Percentiles rank a stretch among this genome's conserved stretches.
Evolutionary conservation across 2,113 vertebrate genomes (phyloP).

Genomic region (Apaloderma vittatum): DNA sequence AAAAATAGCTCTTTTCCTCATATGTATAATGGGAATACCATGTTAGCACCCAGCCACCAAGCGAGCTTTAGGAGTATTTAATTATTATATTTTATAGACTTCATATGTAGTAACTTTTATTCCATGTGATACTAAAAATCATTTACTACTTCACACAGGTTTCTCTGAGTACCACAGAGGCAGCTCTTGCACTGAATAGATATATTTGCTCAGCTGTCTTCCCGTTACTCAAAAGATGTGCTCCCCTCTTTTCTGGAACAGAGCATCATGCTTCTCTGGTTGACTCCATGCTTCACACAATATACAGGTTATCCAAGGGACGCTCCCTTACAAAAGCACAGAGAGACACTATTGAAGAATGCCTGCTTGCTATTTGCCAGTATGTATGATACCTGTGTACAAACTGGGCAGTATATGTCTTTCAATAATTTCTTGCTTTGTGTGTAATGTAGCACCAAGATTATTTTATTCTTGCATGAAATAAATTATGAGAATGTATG

Average conservation of each 20-base stretch:
- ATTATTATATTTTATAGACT: not conserved
- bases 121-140: not conserved
- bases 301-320: conserved; percentile 96
- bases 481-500: not conserved
- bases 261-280: conserved; percentile 92
- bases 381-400: conserved; percentile 66
- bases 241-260: conserved; percentile 93
- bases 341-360: conserved; percentile 96
- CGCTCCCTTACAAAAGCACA: conserved; percentile 97
- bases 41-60: not conserved
- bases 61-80: not conserved
- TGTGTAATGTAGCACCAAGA: not conserved
- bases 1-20: not conserved
- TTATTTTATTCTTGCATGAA: not conserved
- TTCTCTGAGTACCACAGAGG: conserved; percentile 93
- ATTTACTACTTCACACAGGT: conserved; percentile 79
- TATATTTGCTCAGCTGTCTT: conserved; percentile 95
- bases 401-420: not conserved
- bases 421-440: not conserved
- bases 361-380: conserved; percentile 95
- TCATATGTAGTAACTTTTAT: not conserved
- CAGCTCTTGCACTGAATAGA: conserved; percentile 93
- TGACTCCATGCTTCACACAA: conserved; percentile 94
- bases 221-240: conserved; percentile 93
- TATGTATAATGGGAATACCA: not conserved